Base-by-base conservation (phyloP, 2,113 vertebrate species). In the Amblyopsis rosae region DNA sequence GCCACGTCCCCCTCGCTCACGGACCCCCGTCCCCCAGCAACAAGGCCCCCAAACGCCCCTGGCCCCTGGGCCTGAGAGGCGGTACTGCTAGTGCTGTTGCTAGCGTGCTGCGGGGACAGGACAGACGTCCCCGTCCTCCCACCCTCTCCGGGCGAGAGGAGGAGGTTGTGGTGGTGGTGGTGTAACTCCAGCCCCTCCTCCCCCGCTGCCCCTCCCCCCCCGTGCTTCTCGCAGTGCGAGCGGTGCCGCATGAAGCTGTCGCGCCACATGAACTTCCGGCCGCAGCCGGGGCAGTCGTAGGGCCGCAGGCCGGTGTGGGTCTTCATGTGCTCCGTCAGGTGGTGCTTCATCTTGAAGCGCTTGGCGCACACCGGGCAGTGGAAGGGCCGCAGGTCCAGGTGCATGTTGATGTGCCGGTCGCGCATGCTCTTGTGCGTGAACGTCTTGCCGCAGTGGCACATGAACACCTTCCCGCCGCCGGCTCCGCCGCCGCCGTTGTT, bases 291-390 rank as follows among this genome's bases (percentile, higher is more conserved):
- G 80, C 96, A 98, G 87, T 95, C 92, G 61, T 97, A 98, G 6
- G 96, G 96, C 62, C 96, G 96, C 62, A 96, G 94, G 19, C 95
- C 96, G 0, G 96, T 96, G 91, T 98, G 96, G 0, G 96, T 97
- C 91, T 98, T 98, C 94, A 97, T 97, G 91, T 98, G 96, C 91
- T 98, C 96, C 0, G 96, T 97, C 15, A 98, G 93, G 86, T 97
- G 96, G 63, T 98, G 96, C 88, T 98, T 97, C 96, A 98, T 97
- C 92, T 98, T 98, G 90, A 97, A 98, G 77, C 95, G 95, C 76
- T 98, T 98, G 90, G 89, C 87, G 60, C 96, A 98, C 53, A 96
- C 93, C 0, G 96, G 95, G 82, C 96, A 98, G 92, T 92, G 93
- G 81, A 98, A 98, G 1, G 96, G 96, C 1, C 96, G 89, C 63